Evolutionary conservation across 2,888 invertebrate species (phyloP), one percentile per base, ranked within the genome.

Genomic region (Metopia argyrocephala): DNA sequence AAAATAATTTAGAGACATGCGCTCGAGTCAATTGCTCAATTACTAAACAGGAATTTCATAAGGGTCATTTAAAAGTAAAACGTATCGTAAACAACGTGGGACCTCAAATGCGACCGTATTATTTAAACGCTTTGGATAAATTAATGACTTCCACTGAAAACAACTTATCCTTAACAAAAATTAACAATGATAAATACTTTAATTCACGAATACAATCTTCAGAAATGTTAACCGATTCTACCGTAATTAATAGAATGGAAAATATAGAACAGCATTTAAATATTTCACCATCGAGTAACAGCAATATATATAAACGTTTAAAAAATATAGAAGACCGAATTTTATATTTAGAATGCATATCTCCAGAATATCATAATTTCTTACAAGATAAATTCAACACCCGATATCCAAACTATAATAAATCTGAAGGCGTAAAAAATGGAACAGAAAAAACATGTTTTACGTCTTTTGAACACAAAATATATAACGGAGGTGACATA

Each of bases 311-410:
- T 86, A 90, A 91, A 76, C 91, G 96, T 31, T 89, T 96, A 5
- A 95, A 95, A 89, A 91, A 90, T 1, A 92, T 96, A 85, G 96
- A 97, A 89, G 93, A 96, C 85, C 92, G 94, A 82, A 92, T 97
- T 62, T 91, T 95, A 6, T 91, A 93, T 79, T 89, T 96, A 76
- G 95, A 96, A 89, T 92, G 95, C 0, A 89, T 95, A 69, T 96
- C 96, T 48, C 96, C 96, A 0, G 96, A 96, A 89, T 96, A 96
- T 87, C 92, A 93, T 25, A 92, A 94, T 84, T 94, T 94, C 89
- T 92, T 93, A 92, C 93, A 93, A 90, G 81, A 84, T 85, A 27
- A 48, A 15, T 38, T 38, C 9, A 38, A 38, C 9, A 38, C 3
- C n/a, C n/a, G n/a, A n/a, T n/a, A n/a, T n/a, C n/a, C n/a, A n/a